Evolutionary conservation across 2,113 vertebrate species (phyloP), one percentile per base, ranked within the genome.

Genomic region (Alexandromys fortis): DNA sequence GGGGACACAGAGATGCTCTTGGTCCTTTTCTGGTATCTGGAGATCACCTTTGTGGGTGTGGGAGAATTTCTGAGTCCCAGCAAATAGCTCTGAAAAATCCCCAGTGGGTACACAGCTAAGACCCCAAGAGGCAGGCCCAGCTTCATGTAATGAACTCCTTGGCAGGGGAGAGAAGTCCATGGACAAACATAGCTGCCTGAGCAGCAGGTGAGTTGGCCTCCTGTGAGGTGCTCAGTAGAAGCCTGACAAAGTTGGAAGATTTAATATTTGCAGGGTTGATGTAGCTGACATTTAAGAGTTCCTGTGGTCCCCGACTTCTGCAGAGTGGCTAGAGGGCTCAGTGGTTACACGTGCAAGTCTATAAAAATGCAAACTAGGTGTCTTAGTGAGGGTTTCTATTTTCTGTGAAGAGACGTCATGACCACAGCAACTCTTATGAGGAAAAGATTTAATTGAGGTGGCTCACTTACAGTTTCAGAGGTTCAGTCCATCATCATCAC

Each of bases 21-120:
- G 38, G 7, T 65, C 12, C 19, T 85, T 28, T 52, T n/a, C 42
- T 68, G 55, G 55, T 49, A 35, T 33, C 58, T 42, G 33, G 28
- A 3, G 52, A 55, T 55, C 0, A 0, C 24, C 0, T 8, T 0
- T 12, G 28, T 17, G 3, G 28, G 16, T 17, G 3, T 52, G 52
- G 12, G 4, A 19, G 24, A 30, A 45, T 38, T 47, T 70, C 58
- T 47, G 42, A 68, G n/a, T 55, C 6, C n/a, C 4, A 47, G 17
- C 49, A 58, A 63, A 63, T 55, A 11, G 12, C 47, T 58, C 42
- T 1, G 7, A n/a, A 89, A 72, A 49, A 63, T 17, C 47, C 22
- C 12, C 8, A 3, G 30, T 47, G 70, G 30, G 38, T 38, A 38
- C 0, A 87, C 33, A 87, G 65, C 19, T 19, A 55, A 65, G 16